Evolutionary conservation across 2,797 vertebrate species (phyloP).

Genomic region (Loriculus beryllinus): DNA sequence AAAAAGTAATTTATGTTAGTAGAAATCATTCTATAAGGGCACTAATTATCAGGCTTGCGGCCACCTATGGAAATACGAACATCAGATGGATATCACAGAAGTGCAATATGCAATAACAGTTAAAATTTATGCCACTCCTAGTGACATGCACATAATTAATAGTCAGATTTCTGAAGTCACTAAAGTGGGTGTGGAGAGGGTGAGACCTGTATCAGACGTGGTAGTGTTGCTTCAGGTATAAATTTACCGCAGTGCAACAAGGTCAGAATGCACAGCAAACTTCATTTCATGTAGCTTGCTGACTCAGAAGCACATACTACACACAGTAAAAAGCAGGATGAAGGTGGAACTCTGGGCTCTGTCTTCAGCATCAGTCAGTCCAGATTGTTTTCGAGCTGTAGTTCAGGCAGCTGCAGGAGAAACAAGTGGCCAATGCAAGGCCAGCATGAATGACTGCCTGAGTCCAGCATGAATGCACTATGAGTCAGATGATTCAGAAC

Average conservation of each 20-base stretch:
- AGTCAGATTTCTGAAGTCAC: not conserved
- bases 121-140: not conserved
- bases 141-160: not conserved
- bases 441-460: not conserved
- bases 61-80: not conserved
- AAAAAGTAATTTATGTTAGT: not conserved
- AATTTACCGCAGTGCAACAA: not conserved
- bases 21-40: not conserved
- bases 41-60: not conserved
- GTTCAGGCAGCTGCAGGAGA: not conserved
- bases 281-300: not conserved
- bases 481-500: not conserved
- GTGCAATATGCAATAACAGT: not conserved
- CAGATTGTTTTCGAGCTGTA: not conserved
- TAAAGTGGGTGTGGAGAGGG: not conserved
- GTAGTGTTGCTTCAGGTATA: not conserved
- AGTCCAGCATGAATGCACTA: not conserved
- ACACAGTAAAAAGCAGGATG: not conserved
- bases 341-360: not conserved
- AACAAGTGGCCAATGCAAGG: fast-evolving
- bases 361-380: not conserved
- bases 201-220: not conserved
- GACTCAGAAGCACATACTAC: not conserved
- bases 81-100: not conserved
- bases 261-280: not conserved